Evolutionary conservation across 2,797 vertebrate genomes (phyloP).

Genomic region (Sebastes dallii): DNA sequence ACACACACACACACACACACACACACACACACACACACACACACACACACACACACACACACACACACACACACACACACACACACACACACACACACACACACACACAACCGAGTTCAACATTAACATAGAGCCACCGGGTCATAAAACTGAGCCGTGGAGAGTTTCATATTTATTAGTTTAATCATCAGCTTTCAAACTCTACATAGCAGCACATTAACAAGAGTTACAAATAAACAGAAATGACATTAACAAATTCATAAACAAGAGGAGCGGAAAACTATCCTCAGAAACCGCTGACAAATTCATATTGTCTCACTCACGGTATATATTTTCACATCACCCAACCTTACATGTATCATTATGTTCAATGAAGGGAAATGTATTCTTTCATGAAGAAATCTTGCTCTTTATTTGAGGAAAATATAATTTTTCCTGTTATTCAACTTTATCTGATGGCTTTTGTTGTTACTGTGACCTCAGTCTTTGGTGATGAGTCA

Average conservation of each 20-base stretch:
- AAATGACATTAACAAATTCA: neutral
- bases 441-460: neutral
- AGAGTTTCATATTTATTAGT: neutral
- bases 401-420: neutral
- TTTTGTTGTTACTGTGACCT: neutral
- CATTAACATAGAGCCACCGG: neutral
- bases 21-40: neutral
- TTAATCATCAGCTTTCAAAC: neutral
- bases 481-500: neutral
- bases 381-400: neutral
- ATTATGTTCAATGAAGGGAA: neutral
- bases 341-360: too few relatives aligned
- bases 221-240: neutral
- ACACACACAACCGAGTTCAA: neutral
- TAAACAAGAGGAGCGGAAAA: neutral
- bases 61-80: neutral
- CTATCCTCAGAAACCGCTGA: neutral
- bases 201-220: neutral
- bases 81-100: neutral
- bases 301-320: neutral
- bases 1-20: neutral
- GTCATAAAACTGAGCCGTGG: neutral
- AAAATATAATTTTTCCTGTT: neutral
- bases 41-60: neutral
- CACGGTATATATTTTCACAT: neutral